These are phyloP conservation scores for Denticeps clupeoides DNA, from an alignment of 2,797 vertebrate genomes.

Conservation along the genomic window DNA sequence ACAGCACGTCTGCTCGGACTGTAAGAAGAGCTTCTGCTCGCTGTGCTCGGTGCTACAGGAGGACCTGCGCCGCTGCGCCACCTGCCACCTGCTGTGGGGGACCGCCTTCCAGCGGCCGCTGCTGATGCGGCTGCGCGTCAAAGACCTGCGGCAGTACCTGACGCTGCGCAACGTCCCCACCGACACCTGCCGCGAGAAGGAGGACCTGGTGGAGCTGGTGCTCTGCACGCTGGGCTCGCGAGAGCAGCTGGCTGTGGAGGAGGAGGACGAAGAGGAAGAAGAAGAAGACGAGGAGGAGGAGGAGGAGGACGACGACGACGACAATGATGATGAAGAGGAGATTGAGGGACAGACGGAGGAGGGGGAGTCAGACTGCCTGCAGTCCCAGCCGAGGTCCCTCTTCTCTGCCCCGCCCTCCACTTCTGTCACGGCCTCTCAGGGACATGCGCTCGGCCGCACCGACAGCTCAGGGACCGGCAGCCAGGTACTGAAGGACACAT, in stretches of 20 bases:
- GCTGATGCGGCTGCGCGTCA: constrained; percentile 86
- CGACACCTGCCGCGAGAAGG: constrained; percentile 90
- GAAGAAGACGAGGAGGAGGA: background rate
- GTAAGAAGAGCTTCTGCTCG: constrained; percentile 92
- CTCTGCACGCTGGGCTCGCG: constrained; percentile 74
- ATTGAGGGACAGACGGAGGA: background rate
- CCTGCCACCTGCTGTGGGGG: constrained; percentile 82
- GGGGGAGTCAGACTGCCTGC: constrained; percentile 49
- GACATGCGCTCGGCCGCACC: constrained; percentile 67
- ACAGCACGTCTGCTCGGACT: constrained; percentile 91
- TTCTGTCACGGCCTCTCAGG: constrained; percentile 60
- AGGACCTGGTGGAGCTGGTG: constrained; percentile 92
- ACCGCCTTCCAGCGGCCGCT: constrained; percentile 87
- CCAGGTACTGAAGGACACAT: constrained; percentile 44
- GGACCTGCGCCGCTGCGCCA: constrained; percentile 78
- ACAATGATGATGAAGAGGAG: constrained; percentile 17
- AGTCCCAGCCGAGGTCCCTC: constrained; percentile 56
- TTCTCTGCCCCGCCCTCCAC: constrained; percentile 61
- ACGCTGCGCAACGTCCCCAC: constrained; percentile 84
- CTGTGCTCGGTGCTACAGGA: constrained; percentile 84
- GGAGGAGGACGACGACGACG: constrained; percentile 7
- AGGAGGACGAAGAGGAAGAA: constrained; percentile 40
- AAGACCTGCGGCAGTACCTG: constrained; percentile 91
- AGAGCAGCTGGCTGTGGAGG: constrained; percentile 48
- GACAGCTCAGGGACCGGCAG: constrained; percentile 68